Base-by-base conservation (phyloP, 2,888 invertebrate genomes). In the Tillus elongatus region DNA sequence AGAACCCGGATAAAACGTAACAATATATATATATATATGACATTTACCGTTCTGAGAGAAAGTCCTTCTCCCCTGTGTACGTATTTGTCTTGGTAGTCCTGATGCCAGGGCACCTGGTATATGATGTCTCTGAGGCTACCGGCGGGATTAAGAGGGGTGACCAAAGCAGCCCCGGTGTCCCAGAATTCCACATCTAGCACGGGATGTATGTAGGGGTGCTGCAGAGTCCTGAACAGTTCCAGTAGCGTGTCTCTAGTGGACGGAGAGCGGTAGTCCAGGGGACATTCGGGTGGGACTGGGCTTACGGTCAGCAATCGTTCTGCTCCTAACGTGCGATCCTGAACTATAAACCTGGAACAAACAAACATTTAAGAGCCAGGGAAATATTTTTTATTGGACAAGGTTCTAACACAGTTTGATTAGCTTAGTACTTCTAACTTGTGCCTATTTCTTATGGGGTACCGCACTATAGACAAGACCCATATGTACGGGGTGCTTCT, bases 141-240 rank as follows among this genome's bases (percentile, higher is more conserved):
- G 45, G 78, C 73, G 15, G 79, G 76, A 61, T 88, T 89, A 50
- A 88, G 80, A 0, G 91, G 91, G 52, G 85, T 77, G 3, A 92
- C 80, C 14, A 86, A 71, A 39, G 89, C 75, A 15, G 78, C 84
- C 30, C 69, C 64, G 2, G 71, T 73, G 41, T 73, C 73, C 62
- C 77, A 74, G 58, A 91, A 80, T 55, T 89, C 89, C 46, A 92
- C 70, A 58, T 91, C 89, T 51, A 90, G 68, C 14, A 91, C 81
- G 0, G 92, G 92, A 66, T 86, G 89, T 47, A 93, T 85, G 62
- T 91, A 92, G 0, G 93, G 92, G 66, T 93, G 92, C 62, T 92
- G 90, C 28, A 90, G 72, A 6, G 84, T 82, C 35, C 86, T 75
- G 57, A 92, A 85, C 47, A 92, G 68, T 58, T 89, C 85, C 67